phyloP scores from a whole-genome alignment of 2,797 vertebrate genomes.

The Hafferia zeledoni region DNA sequence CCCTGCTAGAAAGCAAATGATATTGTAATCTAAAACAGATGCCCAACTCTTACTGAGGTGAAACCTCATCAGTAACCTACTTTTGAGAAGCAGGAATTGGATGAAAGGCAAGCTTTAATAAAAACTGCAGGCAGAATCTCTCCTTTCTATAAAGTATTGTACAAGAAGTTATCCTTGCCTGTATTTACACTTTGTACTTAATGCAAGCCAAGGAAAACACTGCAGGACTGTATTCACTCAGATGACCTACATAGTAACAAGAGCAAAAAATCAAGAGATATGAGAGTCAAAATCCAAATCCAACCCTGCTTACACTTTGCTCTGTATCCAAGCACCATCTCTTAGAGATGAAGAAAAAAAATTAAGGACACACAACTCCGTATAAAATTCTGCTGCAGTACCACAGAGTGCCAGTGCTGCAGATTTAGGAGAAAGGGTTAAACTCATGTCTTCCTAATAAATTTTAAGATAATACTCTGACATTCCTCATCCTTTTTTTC shows the following conservation, averaged over 20 bases:
- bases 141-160: neutral
- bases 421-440: neutral
- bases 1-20: neutral
- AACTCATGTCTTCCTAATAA: neutral
- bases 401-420: neutral
- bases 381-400: neutral
- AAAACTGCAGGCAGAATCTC: neutral
- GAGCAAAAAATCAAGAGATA: neutral
- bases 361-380: neutral
- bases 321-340: neutral
- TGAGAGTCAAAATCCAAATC: neutral
- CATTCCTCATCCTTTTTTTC: neutral
- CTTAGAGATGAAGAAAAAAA: neutral
- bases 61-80: neutral
- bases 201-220: neutral
- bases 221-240: neutral
- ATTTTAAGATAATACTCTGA: neutral
- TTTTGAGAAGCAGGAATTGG: neutral
- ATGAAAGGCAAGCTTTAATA: neutral
- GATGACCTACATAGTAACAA: neutral
- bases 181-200: neutral
- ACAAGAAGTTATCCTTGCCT: neutral
- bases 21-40: neutral
- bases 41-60: neutral
- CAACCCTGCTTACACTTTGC: neutral